Percentiles rank a stretch among this genome's conserved stretches.
These are phyloP conservation scores for Sceloporus tristichus DNA, from an alignment of 2,113 vertebrate genomes.

Conservation along the genomic window DNA sequence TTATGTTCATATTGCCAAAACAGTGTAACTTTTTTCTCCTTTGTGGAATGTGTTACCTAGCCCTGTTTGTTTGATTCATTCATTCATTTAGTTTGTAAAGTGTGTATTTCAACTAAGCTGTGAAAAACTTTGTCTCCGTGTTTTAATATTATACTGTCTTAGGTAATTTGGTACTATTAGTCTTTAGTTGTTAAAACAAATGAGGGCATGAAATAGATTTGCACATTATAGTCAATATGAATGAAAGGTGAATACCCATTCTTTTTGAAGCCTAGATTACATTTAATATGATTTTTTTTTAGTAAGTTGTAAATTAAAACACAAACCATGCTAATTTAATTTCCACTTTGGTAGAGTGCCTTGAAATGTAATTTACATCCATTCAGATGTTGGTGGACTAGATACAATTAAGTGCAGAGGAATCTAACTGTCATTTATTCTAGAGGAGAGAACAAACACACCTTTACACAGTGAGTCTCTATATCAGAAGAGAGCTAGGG, in stretches of 20 bases:
- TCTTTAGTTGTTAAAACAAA: slow-evolving; percentile 8
- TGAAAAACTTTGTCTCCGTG: neutral
- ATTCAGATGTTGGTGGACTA: slow-evolving; percentile 1
- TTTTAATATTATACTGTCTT: neutral
- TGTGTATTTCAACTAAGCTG: neutral
- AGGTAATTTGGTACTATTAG: neutral
- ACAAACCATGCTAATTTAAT: neutral
- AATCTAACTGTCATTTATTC: rapidly evolving
- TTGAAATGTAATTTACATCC: neutral
- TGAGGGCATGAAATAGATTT: neutral
- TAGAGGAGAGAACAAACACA: neutral
- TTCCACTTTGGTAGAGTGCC: neutral
- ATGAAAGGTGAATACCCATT: neutral
- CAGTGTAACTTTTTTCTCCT: neutral
- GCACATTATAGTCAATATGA: neutral
- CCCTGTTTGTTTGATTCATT: neutral
- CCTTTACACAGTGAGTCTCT: neutral
- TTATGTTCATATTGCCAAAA: neutral
- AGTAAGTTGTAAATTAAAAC: neutral
- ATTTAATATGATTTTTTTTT: neutral
- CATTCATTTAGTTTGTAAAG: neutral
- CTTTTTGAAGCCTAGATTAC: neutral
- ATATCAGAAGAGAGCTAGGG: too few species aligned
- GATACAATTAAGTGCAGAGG: neutral
- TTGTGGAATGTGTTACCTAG: neutral